Evolutionary conservation across 2,888 invertebrate species (phyloP).

Genomic region (Myopa tessellatipennis): DNA sequence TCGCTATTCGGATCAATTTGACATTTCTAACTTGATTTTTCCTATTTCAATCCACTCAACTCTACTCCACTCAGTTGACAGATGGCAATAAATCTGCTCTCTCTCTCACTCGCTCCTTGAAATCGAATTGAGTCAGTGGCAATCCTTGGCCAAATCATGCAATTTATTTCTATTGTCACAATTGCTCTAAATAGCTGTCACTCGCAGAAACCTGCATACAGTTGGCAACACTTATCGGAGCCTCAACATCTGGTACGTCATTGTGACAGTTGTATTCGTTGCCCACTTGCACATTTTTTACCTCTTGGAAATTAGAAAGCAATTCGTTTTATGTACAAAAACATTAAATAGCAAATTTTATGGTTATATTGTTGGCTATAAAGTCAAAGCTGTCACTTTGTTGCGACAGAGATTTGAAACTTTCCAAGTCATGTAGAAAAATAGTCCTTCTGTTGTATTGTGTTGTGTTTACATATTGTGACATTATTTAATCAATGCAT

Average conservation of each 20-base stretch:
- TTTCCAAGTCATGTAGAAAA: no score
- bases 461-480: no score
- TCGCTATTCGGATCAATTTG: slow-evolving; percentile 11
- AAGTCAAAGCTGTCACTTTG: no score
- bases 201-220: slow-evolving; percentile 6
- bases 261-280: slow-evolving; percentile 29
- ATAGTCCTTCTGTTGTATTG: no score
- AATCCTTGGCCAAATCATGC: neutral
- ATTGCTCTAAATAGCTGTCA: slow-evolving; percentile 35
- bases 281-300: neutral
- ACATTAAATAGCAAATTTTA: no score
- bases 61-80: no score
- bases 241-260: slow-evolving; percentile 26
- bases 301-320: slow-evolving; percentile 10
- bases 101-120: no score
- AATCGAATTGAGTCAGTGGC: no score
- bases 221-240: slow-evolving; percentile 31
- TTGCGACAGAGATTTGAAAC: no score
- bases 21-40: slow-evolving; percentile 19
- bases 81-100: no score
- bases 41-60: neutral
- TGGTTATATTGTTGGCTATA: no score
- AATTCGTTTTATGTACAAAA: neutral
- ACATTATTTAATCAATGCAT: no score
- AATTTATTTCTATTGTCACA: slow-evolving; percentile 34